Evolutionary conservation across 2,888 invertebrate genomes (phyloP).

Genomic region (Nomada hirtipes): DNA sequence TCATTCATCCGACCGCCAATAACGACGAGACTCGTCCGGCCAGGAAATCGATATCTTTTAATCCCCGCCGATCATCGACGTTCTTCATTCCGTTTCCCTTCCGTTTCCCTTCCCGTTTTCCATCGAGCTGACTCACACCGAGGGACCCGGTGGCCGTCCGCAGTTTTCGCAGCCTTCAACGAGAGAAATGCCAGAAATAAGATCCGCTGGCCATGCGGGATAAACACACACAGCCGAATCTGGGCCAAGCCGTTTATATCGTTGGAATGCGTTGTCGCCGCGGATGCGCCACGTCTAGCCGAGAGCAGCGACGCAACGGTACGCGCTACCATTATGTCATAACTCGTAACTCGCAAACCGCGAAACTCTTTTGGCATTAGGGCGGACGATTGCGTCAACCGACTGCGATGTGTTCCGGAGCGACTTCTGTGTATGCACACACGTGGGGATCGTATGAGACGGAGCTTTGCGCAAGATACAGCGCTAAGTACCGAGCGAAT

Average conservation of each 20-base stretch:
- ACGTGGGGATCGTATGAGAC: too few relatives aligned
- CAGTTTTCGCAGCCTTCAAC: slow-evolving; percentile 67
- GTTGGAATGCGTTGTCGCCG: slow-evolving; percentile 71
- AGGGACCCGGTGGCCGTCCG: slow-evolving; percentile 27
- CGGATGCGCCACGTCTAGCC: slow-evolving; percentile 48
- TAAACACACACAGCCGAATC: slow-evolving; percentile 73
- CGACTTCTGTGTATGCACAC: too few relatives aligned
- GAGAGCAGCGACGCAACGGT: slow-evolving; percentile 16
- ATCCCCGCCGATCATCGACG: background rate
- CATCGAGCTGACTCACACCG: slow-evolving; percentile 15
- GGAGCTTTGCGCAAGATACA: too few relatives aligned
- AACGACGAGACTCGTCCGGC: slow-evolving; percentile 34
- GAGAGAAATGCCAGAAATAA: slow-evolving; percentile 75
- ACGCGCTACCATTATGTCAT: slow-evolving; percentile 64
- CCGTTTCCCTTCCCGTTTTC: background rate
- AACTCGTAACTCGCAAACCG: slow-evolving; percentile 56
- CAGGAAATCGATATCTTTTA: background rate
- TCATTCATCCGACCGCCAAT: slow-evolving; percentile 54
- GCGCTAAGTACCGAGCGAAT: too few relatives aligned
- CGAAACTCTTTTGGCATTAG: slow-evolving; percentile 53
- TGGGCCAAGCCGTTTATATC: slow-evolving; percentile 77
- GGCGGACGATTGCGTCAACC: slow-evolving; percentile 31
- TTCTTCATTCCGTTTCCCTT: too few relatives aligned
- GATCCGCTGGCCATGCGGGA: slow-evolving; percentile 69
- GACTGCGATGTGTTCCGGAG: too few relatives aligned